These are phyloP conservation scores for Cheilosia impressa DNA, from an alignment of 2,888 invertebrate genomes.

Conservation along the genomic window DNA sequence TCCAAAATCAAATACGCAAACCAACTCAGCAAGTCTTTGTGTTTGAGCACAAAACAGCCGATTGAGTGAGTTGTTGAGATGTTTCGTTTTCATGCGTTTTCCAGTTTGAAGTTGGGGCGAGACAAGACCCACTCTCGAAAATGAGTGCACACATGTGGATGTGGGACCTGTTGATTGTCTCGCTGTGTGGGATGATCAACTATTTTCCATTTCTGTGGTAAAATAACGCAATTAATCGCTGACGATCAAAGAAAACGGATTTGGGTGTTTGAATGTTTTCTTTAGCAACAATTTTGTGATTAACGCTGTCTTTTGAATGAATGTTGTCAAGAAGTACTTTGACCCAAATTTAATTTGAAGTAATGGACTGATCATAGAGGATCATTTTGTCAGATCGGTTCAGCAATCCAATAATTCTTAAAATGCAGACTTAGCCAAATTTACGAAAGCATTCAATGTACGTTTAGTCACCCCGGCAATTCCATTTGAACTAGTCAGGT, in stretches of 20 bases:
- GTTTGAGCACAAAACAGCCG: slow-evolving; percentile 1
- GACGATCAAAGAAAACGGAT: slow-evolving; percentile 36
- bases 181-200: slow-evolving; percentile 68
- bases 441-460: no score
- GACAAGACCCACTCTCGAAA: slow-evolving; percentile 43
- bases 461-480: no score
- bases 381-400: no score
- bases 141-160: slow-evolving; percentile 57
- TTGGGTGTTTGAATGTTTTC: neutral
- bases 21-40: neutral
- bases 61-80: slow-evolving; percentile 1
- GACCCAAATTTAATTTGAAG: no score
- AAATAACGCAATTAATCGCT: slow-evolving; percentile 61
- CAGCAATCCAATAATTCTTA: no score
- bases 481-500: no score
- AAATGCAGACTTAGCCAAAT: no score
- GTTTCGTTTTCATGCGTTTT: slow-evolving; percentile 29
- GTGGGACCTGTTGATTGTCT: slow-evolving; percentile 71
- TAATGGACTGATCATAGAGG: no score
- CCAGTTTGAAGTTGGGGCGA: neutral
- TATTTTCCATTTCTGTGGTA: slow-evolving; percentile 72
- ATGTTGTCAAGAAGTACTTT: no score
- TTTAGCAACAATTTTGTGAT: no score
- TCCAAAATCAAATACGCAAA: neutral
- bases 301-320: no score